Evolutionary conservation across 35 echinoderm and acorn worm species (phyloP), one percentile per base, ranked within the genome.

Genomic region (Strongylocentrotus purpuratus): DNA sequence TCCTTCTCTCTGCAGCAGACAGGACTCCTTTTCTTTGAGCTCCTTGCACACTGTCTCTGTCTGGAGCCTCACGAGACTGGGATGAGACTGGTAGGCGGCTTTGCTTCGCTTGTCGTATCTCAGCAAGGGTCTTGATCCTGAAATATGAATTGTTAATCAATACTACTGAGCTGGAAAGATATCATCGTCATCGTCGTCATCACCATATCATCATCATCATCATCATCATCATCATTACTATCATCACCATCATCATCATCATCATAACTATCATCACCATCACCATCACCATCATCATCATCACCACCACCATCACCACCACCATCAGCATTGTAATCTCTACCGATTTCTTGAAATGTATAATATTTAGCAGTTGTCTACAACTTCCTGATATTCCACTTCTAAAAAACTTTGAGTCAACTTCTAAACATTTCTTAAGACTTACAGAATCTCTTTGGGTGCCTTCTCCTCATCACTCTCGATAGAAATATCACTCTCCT

Each of bases 61-160:
- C 47, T 31, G 10, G 45, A 47, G 46, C 91, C 31, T 93, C 91
- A 48, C 20, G 20, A 33, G 46, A 48, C 17, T 93, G 46, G 32
- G 91, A 58, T 0, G 91, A 55, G 46, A 93, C 46, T 47, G 46
- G 46, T 31, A 93, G 48, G 9, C 91, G 45, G 2, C 31, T 31
- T 32, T 47, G n/a, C 31, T 93, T 93, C 48, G 50, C 91, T 15
- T 58, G 91, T 31, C 91, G 17, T 33, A 93, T 93, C 45, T 93
- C 91, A 48, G 91, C 91, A 11, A 93, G 48, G 13, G 91, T 93
- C 48, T 93, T 93, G n/a, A 93, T 89, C 87, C 87, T 89, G 33
- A 33, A 89, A 45, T 46, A 28, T 87, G 31, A 89, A 89, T 33
- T 89, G 25, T 9, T n/a, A 33, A 89, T 33, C 9, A 89, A 4